Percentiles rank a stretch among this genome's conserved stretches.
These are phyloP conservation scores for Zygaena filipendulae DNA, from an alignment of 2,888 invertebrate genomes.

Conservation along the genomic window DNA sequence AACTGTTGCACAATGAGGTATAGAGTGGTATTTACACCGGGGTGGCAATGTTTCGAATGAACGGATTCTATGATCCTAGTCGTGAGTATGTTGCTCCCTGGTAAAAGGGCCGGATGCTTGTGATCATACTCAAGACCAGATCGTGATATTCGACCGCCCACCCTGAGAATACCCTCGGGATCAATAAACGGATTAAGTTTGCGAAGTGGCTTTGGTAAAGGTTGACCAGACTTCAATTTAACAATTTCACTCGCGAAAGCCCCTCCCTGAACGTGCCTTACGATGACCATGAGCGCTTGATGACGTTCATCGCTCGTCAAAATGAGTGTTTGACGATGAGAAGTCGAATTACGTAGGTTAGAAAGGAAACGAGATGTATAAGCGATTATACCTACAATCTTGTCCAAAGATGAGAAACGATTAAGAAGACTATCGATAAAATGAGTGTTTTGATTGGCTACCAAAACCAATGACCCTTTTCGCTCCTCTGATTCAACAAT, in stretches of 20 bases:
- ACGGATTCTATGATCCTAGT: slow-evolving; percentile 7
- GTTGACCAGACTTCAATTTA: slow-evolving; percentile 1
- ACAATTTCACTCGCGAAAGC: slow-evolving; percentile 4
- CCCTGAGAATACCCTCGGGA: slow-evolving; percentile 11
- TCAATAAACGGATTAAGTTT: slow-evolving; percentile 11
- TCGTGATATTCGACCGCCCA: slow-evolving; percentile 11
- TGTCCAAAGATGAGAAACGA: not conserved
- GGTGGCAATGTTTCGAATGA: slow-evolving; percentile 10
- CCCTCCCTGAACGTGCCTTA: not conserved
- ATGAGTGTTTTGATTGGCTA: not conserved
- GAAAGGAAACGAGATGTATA: not conserved
- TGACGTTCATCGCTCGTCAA: not conserved
- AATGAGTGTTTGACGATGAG: not conserved
- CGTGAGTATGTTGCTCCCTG: slow-evolving; percentile 6
- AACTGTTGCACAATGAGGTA: slow-evolving; percentile 11
- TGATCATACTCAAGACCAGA: slow-evolving; percentile 12
- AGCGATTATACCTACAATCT: not conserved
- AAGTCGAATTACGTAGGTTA: not conserved
- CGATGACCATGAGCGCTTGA: not conserved
- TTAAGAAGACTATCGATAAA: not conserved
- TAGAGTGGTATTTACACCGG: slow-evolving; percentile 10
- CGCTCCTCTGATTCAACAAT: not conserved
- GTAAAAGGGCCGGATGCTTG: slow-evolving; percentile 10
- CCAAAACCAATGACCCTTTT: not conserved
- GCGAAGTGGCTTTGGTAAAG: slow-evolving; percentile 7